Percentiles rank a stretch among this genome's conserved stretches.
phyloP scores from a whole-genome alignment of 1,140 invertebrate species.

The Psix sp. region DNA sequence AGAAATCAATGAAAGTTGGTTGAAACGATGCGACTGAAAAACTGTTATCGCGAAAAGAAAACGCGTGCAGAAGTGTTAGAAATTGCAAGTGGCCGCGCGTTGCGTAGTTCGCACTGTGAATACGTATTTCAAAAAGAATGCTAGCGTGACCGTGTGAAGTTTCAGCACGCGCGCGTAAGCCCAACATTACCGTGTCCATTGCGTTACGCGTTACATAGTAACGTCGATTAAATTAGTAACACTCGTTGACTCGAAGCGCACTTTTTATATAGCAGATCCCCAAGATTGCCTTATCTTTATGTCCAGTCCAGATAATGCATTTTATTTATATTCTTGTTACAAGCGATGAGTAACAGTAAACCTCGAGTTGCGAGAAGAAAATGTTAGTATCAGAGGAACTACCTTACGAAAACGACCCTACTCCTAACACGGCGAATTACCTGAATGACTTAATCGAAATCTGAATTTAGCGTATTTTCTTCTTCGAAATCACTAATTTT shows the following conservation, averaged over 20 bases:
- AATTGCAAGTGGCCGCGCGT: constrained; percentile 19
- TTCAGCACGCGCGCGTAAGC: constrained; percentile 38
- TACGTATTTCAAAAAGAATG: constrained; percentile 52
- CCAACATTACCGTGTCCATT: constrained; percentile 43
- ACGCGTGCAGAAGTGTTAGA: constrained; percentile 19
- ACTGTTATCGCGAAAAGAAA: constrained; percentile 2
- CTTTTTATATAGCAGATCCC: constrained; percentile 4
- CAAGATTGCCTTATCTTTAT: constrained; percentile 1
- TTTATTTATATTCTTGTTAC: too few relatives aligned
- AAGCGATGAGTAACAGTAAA: too few relatives aligned
- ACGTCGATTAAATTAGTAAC: constrained; percentile 48
- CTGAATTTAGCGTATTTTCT: too few relatives aligned
- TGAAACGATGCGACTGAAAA: background rate
- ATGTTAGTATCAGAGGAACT: too few relatives aligned
- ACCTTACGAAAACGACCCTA: too few relatives aligned
- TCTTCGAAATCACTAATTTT: too few relatives aligned
- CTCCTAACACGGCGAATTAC: too few relatives aligned
- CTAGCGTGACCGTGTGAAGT: constrained; percentile 54
- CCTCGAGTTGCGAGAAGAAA: too few relatives aligned
- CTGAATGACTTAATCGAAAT: too few relatives aligned
- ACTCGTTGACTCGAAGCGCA: constrained; percentile 13
- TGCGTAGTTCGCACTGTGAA: constrained; percentile 40
- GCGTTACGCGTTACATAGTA: constrained; percentile 33
- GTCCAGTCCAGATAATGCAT: constrained; percentile 5
- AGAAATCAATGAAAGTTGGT: background rate